phyloP scores from a whole-genome alignment of 2,797 vertebrate genomes.

The Xerus rutilus region DNA sequence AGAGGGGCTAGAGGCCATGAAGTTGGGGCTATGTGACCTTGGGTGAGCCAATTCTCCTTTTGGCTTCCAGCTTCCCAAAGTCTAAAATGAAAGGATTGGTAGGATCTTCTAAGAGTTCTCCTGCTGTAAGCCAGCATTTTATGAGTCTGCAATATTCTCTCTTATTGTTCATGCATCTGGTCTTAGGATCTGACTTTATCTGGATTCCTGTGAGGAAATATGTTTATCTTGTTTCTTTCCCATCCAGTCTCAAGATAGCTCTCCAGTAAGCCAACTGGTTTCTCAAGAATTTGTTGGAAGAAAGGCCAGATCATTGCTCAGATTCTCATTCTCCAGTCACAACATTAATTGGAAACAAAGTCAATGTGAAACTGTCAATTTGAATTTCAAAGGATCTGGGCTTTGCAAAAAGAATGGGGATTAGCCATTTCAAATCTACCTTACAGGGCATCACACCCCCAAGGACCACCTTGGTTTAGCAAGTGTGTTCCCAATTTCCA shows the following conservation, averaged over 20 bases:
- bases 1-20: too few species aligned
- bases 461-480: background rate
- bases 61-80: background rate
- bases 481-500: background rate
- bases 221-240: background rate
- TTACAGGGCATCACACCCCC: slow-evolving; percentile 69
- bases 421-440: slow-evolving; percentile 82
- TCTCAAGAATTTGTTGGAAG: slow-evolving; percentile 41
- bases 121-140: background rate
- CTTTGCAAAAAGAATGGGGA: slow-evolving; percentile 76
- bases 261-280: background rate
- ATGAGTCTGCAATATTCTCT: background rate
- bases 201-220: background rate
- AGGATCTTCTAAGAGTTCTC: background rate
- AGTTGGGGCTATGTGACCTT: background rate
- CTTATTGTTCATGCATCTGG: background rate
- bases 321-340: slow-evolving; percentile 78
- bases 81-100: background rate
- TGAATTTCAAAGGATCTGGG: slow-evolving; percentile 90
- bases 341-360: slow-evolving; percentile 82
- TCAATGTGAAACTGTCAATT: slow-evolving; percentile 91
- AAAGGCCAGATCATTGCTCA: slow-evolving; percentile 58
- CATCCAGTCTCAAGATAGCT: background rate
- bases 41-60: background rate
- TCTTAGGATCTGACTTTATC: background rate